Evolutionary conservation across 2,888 invertebrate genomes (phyloP).

Genomic region (Drosophila tanythrix): DNA sequence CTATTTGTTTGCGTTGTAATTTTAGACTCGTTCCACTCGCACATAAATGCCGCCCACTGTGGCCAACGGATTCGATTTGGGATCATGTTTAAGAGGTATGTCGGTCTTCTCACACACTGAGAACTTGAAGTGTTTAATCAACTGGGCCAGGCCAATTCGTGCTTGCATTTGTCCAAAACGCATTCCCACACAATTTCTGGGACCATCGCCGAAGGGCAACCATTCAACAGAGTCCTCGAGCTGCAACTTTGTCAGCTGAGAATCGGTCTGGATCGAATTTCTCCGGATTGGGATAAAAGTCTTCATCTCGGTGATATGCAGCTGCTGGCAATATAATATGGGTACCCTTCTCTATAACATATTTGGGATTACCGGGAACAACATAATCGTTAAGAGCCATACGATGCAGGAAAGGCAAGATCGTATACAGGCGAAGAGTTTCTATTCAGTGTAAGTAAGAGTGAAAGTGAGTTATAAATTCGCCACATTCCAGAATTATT

Average conservation of each 20-base stretch:
- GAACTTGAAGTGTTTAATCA: constrained; percentile 76
- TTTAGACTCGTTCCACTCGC: constrained; percentile 16
- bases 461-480: neutral
- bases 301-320: constrained; percentile 86
- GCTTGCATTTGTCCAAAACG: constrained; percentile 83
- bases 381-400: constrained; percentile 86
- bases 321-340: constrained; percentile 76
- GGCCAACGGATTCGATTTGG: constrained; percentile 43
- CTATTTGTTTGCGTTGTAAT: too few relatives aligned
- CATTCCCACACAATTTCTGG: constrained; percentile 82
- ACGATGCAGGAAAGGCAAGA: constrained; percentile 86
- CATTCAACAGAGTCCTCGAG: constrained; percentile 85
- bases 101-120: constrained; percentile 61
- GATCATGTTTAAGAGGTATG: constrained; percentile 64
- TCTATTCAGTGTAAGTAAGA: constrained; percentile 79
- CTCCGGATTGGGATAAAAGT: constrained; percentile 86
- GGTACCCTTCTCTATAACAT: constrained; percentile 85
- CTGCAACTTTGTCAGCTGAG: constrained; percentile 86
- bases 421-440: constrained; percentile 86
- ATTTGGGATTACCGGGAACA: constrained; percentile 85
- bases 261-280: constrained; percentile 88
- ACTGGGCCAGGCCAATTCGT: constrained; percentile 70
- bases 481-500: neutral
- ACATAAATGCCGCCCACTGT: constrained; percentile 51
- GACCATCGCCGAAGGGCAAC: constrained; percentile 83